phyloP scores from a whole-genome alignment of 2,113 vertebrate genomes.

The Pseudolaguvia tuberculata region DNA sequence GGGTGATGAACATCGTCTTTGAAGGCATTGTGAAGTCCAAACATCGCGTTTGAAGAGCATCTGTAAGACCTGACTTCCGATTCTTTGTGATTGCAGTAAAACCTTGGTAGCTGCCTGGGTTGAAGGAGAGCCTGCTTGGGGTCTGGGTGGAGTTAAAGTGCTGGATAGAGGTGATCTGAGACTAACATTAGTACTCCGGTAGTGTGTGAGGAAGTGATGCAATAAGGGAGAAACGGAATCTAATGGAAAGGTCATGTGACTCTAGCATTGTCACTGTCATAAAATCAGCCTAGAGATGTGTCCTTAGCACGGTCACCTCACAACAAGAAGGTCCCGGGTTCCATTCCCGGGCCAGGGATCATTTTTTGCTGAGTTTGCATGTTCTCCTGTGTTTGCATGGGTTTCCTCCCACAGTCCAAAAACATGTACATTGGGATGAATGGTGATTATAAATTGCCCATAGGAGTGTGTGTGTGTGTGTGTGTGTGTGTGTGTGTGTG shows the following conservation, averaged over 20 bases:
- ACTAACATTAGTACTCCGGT: constrained; percentile 11
- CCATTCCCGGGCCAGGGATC: too few species aligned
- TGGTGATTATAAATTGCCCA: too few species aligned
- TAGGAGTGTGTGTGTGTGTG: too few species aligned
- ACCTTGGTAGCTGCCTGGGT: constrained; percentile 30
- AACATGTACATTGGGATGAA: too few species aligned
- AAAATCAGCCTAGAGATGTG: too few species aligned
- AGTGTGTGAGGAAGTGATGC: not conserved
- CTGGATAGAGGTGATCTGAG: constrained; percentile 25
- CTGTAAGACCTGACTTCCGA: not conserved
- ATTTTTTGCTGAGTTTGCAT: too few species aligned
- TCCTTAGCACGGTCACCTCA: too few species aligned
- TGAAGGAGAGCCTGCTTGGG: constrained; percentile 2
- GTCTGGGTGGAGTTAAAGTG: constrained; percentile 3
- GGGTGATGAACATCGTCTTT: not conserved
- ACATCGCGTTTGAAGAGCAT: not conserved
- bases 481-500: too few species aligned
- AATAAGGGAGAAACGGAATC: not conserved
- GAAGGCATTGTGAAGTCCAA: not conserved
- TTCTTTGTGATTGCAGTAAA: not conserved
- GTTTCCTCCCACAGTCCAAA: too few species aligned
- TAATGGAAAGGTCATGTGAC: constrained; percentile 16
- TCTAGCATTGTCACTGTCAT: not conserved
- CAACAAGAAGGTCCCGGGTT: too few species aligned
- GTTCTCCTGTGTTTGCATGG: too few species aligned